Conservation (phyloP, 2,113 vertebrate genomes). For the Melozone crissalis region DNA sequence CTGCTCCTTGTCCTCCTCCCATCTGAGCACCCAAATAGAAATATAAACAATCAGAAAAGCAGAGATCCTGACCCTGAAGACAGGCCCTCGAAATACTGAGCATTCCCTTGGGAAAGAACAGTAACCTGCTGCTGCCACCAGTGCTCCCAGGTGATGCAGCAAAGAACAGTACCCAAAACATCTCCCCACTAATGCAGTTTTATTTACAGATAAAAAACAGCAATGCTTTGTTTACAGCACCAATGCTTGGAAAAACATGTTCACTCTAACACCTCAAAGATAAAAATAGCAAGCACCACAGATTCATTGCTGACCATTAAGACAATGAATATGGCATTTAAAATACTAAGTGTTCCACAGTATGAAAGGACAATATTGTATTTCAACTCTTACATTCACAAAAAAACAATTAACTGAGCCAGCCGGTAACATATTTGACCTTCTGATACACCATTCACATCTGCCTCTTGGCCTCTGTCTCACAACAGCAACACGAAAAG, state of each 20-base stretch:
- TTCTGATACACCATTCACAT: background rate
- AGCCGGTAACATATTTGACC: background rate
- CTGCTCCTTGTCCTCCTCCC: background rate
- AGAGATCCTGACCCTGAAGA: background rate
- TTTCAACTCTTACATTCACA: background rate
- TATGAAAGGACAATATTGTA: background rate
- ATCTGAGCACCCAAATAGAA: background rate
- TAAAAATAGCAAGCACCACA: conserved; percentile 10
- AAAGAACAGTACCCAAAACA: background rate
- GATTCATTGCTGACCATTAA: conserved; percentile 33
- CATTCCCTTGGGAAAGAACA: background rate
- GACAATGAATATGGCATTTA: conserved; percentile 38
- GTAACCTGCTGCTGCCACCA: background rate
- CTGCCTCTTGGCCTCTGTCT: background rate
- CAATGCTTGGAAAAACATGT: background rate
- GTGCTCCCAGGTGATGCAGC: background rate
- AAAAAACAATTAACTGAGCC: background rate
- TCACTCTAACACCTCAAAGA: background rate
- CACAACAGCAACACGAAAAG: background rate
- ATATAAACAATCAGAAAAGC: background rate
- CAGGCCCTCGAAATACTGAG: background rate
- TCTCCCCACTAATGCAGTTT: background rate
- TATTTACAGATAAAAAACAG: background rate
- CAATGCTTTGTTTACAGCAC: background rate
- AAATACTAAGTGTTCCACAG: background rate